Base-by-base conservation (phyloP, 2,797 vertebrate species). In the Odontamblyopus rebecca region DNA sequence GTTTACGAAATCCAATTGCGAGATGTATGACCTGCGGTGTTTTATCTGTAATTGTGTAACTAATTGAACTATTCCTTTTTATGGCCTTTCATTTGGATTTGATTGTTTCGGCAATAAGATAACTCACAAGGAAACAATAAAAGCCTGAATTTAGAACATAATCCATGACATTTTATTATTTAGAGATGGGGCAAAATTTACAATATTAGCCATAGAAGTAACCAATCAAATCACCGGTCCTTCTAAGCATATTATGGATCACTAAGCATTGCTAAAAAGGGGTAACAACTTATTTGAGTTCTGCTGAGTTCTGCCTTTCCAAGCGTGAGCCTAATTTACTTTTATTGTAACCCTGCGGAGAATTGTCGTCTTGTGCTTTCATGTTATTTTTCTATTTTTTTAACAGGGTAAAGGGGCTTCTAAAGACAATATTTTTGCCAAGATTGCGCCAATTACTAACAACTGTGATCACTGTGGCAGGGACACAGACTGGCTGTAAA, bases 361-460 rank as follows among this genome's bases (percentile, higher is more conserved):
- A 27, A 76, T 85, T 86, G 78, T 74, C 35, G 51, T 59, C 70
- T 54, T 35, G n/a, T 56, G 75, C 71, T 68, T 60, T 79, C 57
- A 78, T 77, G 88, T 89, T 85, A 77, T 86, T 82, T 89, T 77
- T 41, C 54, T 79, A 82, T 71, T 70, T 69, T 71, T 35, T 54
- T 56, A 74, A 53, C 67, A 60, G 44, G 64, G 71, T 51, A 75
- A 74, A 74, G 71, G 27, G 67, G 80, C 81, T 81, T 80, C 26
- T 61, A 75, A 61, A 18, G 35, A 77, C 77, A 80, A 64, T 0
- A 26, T 73, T 80, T 79, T 81, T 81, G 26, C 67, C 74, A 61
- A 48, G 7, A 72, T 41, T 35, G 13, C 76, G 72, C 30, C 56
- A 62, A 71, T 75, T 29, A 27, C 5, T 66, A 73, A 65, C 74